Percentiles rank a stretch among this genome's conserved stretches.
phyloP scores from a whole-genome alignment of 2,113 vertebrate species.

The Podocnemis expansa region DNA sequence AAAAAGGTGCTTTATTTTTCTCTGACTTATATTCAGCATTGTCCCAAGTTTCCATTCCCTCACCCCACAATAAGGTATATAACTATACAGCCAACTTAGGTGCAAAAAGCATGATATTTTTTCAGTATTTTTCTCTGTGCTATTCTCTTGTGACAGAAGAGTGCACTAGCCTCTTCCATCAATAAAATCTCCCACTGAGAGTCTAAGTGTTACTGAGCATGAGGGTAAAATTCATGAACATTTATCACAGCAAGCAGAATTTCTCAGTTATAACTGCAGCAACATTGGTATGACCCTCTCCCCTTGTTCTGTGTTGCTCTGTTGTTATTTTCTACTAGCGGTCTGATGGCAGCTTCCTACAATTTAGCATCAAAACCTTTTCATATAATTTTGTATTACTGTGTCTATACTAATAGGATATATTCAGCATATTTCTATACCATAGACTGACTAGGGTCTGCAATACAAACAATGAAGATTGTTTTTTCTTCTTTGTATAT shows the following conservation, averaged over 20 bases:
- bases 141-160: not conserved
- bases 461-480: not conserved
- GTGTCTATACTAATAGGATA: not conserved
- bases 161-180: not conserved
- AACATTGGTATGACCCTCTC: rapidly evolving
- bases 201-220: not conserved
- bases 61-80: not conserved
- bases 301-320: not conserved
- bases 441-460: not conserved
- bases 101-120: not conserved
- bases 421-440: not conserved
- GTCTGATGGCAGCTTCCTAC: not conserved
- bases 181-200: not conserved
- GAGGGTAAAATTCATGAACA: not conserved
- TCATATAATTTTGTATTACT: not conserved
- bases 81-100: not conserved
- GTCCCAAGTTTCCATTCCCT: not conserved
- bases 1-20: not conserved
- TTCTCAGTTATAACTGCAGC: not conserved
- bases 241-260: not conserved
- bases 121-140: not conserved
- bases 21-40: not conserved
- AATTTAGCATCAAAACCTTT: not conserved
- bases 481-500: not conserved
- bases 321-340: rapidly evolving